Evolutionary conservation across 2,113 vertebrate genomes (phyloP), one percentile per base, ranked within the genome.

Genomic region (Phoxinus phoxinus): DNA sequence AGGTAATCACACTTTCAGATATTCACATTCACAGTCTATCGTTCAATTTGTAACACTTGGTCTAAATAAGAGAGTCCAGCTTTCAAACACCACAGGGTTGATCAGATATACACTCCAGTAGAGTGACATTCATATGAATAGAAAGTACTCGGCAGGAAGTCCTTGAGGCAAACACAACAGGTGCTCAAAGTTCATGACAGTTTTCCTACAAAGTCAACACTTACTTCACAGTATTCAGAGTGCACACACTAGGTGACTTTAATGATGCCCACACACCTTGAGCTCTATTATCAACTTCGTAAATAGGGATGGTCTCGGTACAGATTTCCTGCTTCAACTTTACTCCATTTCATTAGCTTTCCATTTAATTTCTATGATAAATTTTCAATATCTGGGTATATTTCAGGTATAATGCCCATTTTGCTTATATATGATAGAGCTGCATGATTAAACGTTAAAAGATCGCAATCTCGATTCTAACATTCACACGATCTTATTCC

Each of bases 101-200:
- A 76, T 32, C 74, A 30, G 74, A 61, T 59, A 80, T n/a, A 56
- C 23, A 51, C n/a, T 77, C 4, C 75, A 56, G 51, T 12, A 37
- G 37, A 46, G 12, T 7, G 17, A 23, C 27, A 78, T 35, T 37
- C 13, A 48, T 27, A 48, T 51, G 44, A 17, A 53, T 19, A 2
- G 25, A 56, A 53, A 73, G 41, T 41, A 72, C 12, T 72, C 12
- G 21, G 4, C 69, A 72, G 69, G 69, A 72, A 44, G 69, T 44
- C 69, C 35, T 41, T 44, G 35, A 72, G 11, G 21, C 9, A 72
- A 23, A 41, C 19, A 41, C 35, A 72, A 72, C 5, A 41, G 35
- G 23, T 71, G 32, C 32, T 23, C 67, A 71, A 4, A 73, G 21
- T 73, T 23, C 23, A 25, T 25, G 21, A n/a, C 71, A 46, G 7